These are phyloP conservation scores for Coccyzus lansbergi DNA, from an alignment of 2,797 vertebrate species.

Conservation along the genomic window DNA sequence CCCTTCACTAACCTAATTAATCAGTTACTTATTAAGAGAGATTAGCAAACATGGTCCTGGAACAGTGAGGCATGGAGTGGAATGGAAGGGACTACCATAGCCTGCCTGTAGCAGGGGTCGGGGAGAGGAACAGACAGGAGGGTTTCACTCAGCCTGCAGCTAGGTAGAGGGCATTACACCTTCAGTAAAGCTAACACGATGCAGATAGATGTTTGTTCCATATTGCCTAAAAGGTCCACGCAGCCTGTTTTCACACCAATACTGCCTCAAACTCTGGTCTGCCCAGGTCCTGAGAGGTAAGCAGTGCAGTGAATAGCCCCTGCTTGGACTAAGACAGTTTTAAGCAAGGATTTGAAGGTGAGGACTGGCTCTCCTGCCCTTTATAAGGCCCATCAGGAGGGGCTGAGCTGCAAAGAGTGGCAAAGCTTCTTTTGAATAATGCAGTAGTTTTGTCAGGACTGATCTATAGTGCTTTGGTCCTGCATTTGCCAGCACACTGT, in stretches of 20 bases:
- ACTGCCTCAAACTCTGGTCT: background rate
- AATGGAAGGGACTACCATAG: background rate
- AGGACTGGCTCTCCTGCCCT: background rate
- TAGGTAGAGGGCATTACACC: background rate
- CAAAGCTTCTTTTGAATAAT: background rate
- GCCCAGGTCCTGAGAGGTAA: slow-evolving; percentile 19
- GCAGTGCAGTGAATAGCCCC: background rate
- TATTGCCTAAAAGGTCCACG: background rate
- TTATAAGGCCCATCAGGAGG: background rate
- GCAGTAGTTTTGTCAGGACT: background rate
- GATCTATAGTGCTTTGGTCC: background rate
- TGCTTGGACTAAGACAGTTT: background rate
- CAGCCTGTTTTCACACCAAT: background rate
- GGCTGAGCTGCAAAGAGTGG: background rate
- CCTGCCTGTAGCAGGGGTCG: background rate
- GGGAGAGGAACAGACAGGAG: background rate
- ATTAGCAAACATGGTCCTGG: slow-evolving; percentile 18
- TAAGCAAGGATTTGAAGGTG: background rate
- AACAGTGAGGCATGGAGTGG: background rate
- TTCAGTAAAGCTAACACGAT: background rate
- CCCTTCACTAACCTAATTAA: background rate
- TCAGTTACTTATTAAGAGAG: slow-evolving; percentile 37
- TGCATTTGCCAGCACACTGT: background rate
- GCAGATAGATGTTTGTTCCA: background rate
- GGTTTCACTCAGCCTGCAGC: background rate